Conservation (phyloP, 1,140 invertebrate genomes). For the Sitophilus oryzae region DNA sequence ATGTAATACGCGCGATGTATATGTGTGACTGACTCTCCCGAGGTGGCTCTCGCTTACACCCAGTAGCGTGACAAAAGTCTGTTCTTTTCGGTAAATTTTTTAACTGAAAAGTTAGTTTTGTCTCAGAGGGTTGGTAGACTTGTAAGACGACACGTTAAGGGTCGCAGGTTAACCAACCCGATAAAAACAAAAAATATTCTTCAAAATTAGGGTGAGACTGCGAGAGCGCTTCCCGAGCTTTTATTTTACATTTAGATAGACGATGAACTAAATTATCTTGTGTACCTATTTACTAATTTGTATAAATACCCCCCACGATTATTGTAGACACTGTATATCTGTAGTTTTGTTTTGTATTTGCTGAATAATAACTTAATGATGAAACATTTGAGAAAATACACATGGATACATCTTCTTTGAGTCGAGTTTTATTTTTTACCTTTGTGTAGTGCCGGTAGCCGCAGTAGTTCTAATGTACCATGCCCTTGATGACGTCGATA, state of each 20-base stretch:
- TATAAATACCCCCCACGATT: constrained; percentile 42
- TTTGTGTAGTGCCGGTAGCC: too few relatives aligned
- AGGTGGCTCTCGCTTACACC: neutral
- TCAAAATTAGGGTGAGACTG: constrained; percentile 6
- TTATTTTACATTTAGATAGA: constrained; percentile 25
- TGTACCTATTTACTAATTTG: constrained; percentile 44
- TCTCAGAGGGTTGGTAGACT: neutral
- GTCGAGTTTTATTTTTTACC: constrained; percentile 10
- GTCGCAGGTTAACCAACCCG: constrained; percentile 29
- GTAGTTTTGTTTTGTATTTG: constrained; percentile 46
- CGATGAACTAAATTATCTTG: constrained; percentile 45
- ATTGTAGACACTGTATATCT: constrained; percentile 45
- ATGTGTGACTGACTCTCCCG: constrained; percentile 30
- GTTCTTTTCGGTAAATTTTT: neutral
- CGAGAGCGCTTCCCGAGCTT: constrained; percentile 27
- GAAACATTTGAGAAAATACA: constrained; percentile 39
- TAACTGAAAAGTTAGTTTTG: constrained; percentile 2
- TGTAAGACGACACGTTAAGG: constrained; percentile 42
- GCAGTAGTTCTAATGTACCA: too few relatives aligned
- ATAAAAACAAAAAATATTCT: too few relatives aligned
- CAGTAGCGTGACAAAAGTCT: neutral
- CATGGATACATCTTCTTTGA: constrained; percentile 33
- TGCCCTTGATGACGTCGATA: too few relatives aligned
- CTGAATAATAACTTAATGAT: constrained; percentile 36
- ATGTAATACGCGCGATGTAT: constrained; percentile 28